Evolutionary conservation across 2,888 invertebrate species (phyloP).

Genomic region (Rotaria socialis): DNA sequence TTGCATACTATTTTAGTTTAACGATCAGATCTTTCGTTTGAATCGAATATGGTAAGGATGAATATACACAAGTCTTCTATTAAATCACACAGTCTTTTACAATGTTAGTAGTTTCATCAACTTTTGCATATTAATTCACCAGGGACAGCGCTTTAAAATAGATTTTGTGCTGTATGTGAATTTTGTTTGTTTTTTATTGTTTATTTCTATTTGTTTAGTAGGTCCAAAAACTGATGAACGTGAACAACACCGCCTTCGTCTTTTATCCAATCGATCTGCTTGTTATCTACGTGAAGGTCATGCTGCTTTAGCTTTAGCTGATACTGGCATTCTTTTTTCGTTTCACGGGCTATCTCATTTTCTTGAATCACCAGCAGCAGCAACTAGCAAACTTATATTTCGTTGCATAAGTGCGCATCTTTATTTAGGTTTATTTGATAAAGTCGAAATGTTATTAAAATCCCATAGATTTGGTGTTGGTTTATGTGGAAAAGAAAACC

Average conservation of each 20-base stretch:
- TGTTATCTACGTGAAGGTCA: slow-evolving; percentile 20
- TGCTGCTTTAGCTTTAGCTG: background rate
- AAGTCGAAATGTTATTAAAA: slow-evolving; percentile 2
- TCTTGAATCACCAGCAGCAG: background rate
- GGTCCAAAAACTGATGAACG: slow-evolving; percentile 16
- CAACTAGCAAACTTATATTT: background rate
- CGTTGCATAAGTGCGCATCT: slow-evolving; percentile 4
- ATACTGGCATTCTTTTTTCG: background rate
- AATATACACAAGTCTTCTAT: too few relatives aligned
- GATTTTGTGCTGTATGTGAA: too few relatives aligned
- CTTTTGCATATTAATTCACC: too few relatives aligned
- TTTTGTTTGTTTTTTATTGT: too few relatives aligned
- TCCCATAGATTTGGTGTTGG: background rate
- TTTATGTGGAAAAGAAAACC: background rate
- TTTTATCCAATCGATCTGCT: background rate
- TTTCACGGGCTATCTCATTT: background rate
- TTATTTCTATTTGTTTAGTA: background rate
- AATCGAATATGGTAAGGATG: too few relatives aligned
- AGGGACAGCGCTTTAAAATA: too few relatives aligned
- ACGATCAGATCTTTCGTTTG: too few relatives aligned
- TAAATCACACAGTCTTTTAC: too few relatives aligned
- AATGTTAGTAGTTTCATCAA: too few relatives aligned
- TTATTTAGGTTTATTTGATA: background rate
- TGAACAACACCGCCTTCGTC: slow-evolving; percentile 11
- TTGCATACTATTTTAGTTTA: too few relatives aligned